These are phyloP conservation scores for Marmota monax DNA, from an alignment of 2,113 vertebrate species.

Conservation along the genomic window DNA sequence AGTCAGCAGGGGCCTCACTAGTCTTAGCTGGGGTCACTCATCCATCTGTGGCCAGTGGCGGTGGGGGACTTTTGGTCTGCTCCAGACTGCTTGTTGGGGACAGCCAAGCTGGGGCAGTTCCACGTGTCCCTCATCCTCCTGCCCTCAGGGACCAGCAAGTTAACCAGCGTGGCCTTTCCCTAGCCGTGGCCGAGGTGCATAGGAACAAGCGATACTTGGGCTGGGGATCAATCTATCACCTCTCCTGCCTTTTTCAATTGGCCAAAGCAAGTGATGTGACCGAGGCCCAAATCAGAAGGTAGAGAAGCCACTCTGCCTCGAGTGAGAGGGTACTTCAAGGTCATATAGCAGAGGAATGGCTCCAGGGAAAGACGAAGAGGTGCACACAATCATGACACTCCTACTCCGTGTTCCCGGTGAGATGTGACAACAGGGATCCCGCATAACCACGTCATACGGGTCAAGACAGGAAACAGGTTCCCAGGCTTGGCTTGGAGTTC, in stretches of 20 bases:
- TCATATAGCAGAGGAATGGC: neutral
- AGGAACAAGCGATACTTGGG: neutral
- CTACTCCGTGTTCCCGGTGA: neutral
- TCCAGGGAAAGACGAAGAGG: neutral
- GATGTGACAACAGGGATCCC: neutral
- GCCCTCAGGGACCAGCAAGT: neutral
- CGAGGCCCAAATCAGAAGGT: neutral
- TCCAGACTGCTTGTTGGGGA: neutral
- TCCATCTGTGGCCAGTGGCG: neutral
- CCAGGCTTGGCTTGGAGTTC: neutral
- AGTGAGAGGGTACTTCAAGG: too few relatives aligned
- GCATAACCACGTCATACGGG: neutral
- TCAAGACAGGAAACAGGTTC: neutral
- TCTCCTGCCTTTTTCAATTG: neutral
- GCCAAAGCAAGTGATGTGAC: neutral
- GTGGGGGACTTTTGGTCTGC: too few relatives aligned
- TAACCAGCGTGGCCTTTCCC: neutral
- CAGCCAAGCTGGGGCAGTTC: neutral
- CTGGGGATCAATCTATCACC: accelerated
- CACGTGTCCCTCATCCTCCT: neutral
- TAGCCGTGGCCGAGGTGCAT: too few relatives aligned
- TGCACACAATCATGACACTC: neutral
- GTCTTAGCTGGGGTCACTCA: neutral
- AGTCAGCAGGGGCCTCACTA: neutral
- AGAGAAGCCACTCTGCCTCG: neutral